phyloP scores from a whole-genome alignment of 2,797 vertebrate species.

The Coregonus ussuriensis region DNA sequence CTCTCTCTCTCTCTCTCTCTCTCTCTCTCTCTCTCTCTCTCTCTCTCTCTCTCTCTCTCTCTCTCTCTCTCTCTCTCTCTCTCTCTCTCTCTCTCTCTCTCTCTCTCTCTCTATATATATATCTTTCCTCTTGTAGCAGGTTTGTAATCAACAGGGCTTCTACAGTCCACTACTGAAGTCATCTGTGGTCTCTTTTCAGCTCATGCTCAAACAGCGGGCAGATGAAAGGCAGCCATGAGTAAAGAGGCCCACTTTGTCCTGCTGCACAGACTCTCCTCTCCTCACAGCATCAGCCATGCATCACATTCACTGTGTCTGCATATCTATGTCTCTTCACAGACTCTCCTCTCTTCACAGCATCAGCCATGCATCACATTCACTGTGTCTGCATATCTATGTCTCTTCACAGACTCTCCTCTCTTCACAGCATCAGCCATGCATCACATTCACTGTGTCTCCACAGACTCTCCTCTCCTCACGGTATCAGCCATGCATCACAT shows the following conservation, averaged over 20 bases:
- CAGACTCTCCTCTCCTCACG: neutral
- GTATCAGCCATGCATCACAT: neutral
- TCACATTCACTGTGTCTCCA: neutral
- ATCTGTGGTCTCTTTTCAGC: neutral
- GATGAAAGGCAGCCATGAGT: neutral
- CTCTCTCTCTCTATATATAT: neutral
- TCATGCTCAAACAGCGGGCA: neutral
- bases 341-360: neutral
- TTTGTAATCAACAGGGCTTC: conserved; percentile 1
- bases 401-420: neutral
- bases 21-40: neutral
- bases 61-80: conserved; percentile 9
- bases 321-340: neutral
- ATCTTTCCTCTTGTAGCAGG: conserved; percentile 1
- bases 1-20: too few relatives aligned
- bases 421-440: neutral
- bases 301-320: neutral
- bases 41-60: conserved; percentile 9
- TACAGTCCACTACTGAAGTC: conserved; percentile 6
- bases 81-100: conserved; percentile 12
- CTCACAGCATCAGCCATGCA: neutral
- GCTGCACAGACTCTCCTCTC: neutral
- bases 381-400: too few relatives aligned
- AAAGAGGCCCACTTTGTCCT: neutral
- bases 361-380: neutral